Conservation (phyloP, 2,797 vertebrate genomes). For the Leptodactylus fallax region DNA sequence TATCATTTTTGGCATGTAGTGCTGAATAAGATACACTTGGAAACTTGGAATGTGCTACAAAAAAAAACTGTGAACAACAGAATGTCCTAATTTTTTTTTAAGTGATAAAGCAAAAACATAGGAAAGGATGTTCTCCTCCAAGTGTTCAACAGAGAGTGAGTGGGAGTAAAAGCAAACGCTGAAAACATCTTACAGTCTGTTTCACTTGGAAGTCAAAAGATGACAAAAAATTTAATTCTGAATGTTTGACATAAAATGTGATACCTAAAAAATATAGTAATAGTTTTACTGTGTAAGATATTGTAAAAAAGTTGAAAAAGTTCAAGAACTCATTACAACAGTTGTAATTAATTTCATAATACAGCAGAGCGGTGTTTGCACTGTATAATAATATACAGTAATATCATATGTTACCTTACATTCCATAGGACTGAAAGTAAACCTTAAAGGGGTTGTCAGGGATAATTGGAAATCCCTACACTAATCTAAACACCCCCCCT, state of each 20-base stretch:
- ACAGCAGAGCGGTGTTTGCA: too few relatives aligned
- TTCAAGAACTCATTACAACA: neutral
- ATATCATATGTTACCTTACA: neutral
- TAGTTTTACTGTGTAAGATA: neutral
- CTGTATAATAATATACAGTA: neutral
- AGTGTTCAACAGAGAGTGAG: conserved; percentile 38
- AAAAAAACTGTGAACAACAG: conserved; percentile 25
- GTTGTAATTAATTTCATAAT: neutral
- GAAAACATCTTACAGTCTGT: conserved; percentile 41
- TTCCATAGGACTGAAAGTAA: neutral
- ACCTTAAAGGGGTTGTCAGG: too few relatives aligned
- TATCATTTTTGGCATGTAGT: conserved; percentile 6
- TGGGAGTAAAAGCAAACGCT: conserved; percentile 51
- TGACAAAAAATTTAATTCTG: neutral
- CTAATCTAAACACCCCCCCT: too few relatives aligned
- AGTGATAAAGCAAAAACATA: conserved; percentile 36
- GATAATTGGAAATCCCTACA: too few relatives aligned
- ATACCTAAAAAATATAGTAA: neutral
- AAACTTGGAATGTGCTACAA: conserved; percentile 3
- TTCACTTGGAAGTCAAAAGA: conserved; percentile 22
- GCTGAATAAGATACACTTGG: neutral
- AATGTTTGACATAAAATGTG: neutral
- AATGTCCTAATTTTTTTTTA: conserved; percentile 37
- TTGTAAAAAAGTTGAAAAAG: neutral
- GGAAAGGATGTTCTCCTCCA: conserved; percentile 5